Conservation (phyloP, 2,888 invertebrate genomes). For the Pristionchus exspectatus region DNA sequence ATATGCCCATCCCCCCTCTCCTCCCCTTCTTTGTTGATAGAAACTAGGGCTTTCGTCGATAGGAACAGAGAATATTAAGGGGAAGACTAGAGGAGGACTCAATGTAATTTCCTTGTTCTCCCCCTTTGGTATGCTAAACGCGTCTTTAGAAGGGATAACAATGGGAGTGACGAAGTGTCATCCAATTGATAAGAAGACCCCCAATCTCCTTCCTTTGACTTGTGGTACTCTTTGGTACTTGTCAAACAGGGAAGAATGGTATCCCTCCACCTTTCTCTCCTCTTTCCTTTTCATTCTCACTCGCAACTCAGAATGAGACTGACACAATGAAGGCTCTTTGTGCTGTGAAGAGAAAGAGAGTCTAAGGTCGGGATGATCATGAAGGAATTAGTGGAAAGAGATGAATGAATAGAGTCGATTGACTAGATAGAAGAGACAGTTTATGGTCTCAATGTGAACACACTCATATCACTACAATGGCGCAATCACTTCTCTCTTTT, state of each 20-base stretch:
- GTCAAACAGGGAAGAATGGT: conserved; percentile 51
- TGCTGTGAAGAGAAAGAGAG: conserved; percentile 28
- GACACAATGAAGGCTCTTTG: conserved; percentile 51
- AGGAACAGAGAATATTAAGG: conserved; percentile 50
- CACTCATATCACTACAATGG: conserved; percentile 43
- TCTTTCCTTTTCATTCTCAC: conserved; percentile 48
- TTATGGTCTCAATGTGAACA: conserved; percentile 34
- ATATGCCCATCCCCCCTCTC: conserved; percentile 47
- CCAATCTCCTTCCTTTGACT: conserved; percentile 27
- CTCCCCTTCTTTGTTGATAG: conserved; percentile 30
- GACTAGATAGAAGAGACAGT: not conserved
- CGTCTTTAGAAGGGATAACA: conserved; percentile 36
- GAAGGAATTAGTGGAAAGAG: conserved; percentile 32
- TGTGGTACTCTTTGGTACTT: conserved; percentile 47
- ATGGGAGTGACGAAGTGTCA: conserved; percentile 47
- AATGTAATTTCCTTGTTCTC: conserved; percentile 56
- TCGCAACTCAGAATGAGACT: conserved; percentile 49
- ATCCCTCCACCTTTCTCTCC: conserved; percentile 13
- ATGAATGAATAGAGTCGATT: conserved; percentile 29
- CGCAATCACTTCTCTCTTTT: conserved; percentile 53
- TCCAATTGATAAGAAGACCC: conserved; percentile 31
- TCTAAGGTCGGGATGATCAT: conserved; percentile 53
- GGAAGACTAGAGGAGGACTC: conserved; percentile 32
- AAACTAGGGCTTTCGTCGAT: conserved; percentile 19
- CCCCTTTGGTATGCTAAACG: conserved; percentile 52